phyloP scores from a whole-genome alignment of 2,113 vertebrate species.

The human (Homo sapiens) region DNA sequence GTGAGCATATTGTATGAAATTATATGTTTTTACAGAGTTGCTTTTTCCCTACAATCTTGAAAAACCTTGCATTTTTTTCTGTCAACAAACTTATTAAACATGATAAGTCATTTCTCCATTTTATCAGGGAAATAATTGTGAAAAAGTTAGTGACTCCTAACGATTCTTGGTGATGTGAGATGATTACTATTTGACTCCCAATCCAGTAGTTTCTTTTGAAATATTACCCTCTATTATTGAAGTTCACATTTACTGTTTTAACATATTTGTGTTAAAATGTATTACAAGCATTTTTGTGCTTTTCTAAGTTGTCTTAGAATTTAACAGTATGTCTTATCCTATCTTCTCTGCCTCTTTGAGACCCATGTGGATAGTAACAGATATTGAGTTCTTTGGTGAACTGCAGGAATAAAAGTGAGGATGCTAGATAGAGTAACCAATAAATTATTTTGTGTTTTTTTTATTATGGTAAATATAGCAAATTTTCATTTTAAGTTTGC shows the following conservation, averaged over 20 bases:
- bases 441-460: neutral
- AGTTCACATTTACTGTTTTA: conserved; percentile 22
- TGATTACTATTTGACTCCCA: neutral
- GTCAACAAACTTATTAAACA: neutral
- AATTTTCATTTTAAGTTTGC: neutral
- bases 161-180: neutral
- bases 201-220: neutral
- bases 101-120: neutral
- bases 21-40: neutral
- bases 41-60: neutral
- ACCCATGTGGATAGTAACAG: neutral
- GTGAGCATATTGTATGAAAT: neutral
- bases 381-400: neutral
- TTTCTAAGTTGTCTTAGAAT: neutral
- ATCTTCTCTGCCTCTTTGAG: neutral
- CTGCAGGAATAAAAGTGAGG: neutral
- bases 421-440: neutral
- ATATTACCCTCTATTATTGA: neutral
- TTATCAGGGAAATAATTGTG: neutral
- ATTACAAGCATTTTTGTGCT: neutral
- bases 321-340: neutral
- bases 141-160: conserved; percentile 14
- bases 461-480: neutral
- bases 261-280: conserved; percentile 28
- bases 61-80: neutral